Evolutionary conservation across 1,140 invertebrate species (phyloP), one percentile per base, ranked within the genome.

Genomic region (Plectrocnemia conspersa): DNA sequence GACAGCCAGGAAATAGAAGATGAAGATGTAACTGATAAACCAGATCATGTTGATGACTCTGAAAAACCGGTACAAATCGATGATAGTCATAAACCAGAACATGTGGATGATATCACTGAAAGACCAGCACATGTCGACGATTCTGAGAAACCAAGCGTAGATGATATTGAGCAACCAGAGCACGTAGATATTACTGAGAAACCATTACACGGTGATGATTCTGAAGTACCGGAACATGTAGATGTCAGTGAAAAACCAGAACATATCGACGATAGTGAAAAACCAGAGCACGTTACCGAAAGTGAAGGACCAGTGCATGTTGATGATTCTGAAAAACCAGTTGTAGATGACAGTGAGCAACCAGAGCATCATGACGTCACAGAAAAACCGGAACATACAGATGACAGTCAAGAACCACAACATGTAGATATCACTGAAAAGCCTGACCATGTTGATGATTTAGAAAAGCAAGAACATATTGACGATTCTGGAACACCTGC

Each of bases 21-120:
- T 16, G 21, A 60, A 65, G 27, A 48, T 67, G 10, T 27, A 16
- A 24, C 7, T 10, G 44, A 16, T 29, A 53, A 58, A 42, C 35
- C 48, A 33, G 41, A 42, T 40, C 50, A 18, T 46, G 44, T 9
- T 46, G 44, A 46, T 10, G 24, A 52, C 11, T 19, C 22, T 2
- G 25, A 2, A 2, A 24, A 22, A 44, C 22, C 38, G 19, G 45
- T 38, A 48, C 9, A 27, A 10, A 44, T 29, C 18, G 16, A 32
- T 23, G 16, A 40, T 21, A 32, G 35, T 33, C 27, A 33, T 35
- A 48, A 27, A 33, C 13, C 35, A n/a, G 32, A 46, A 18, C 11
- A 9, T 27, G 24, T 10, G 4, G 24, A 46, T 27, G 44, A 46
- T 27, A n/a, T 41, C 16, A 41, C 38, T 41, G 38, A 41, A 41